A percentile compares a stretch with the other conserved stretches of the same genome.
These are phyloP conservation scores for Melitaea cinxia DNA, from an alignment of 1,140 invertebrate species.

Conservation along the genomic window DNA sequence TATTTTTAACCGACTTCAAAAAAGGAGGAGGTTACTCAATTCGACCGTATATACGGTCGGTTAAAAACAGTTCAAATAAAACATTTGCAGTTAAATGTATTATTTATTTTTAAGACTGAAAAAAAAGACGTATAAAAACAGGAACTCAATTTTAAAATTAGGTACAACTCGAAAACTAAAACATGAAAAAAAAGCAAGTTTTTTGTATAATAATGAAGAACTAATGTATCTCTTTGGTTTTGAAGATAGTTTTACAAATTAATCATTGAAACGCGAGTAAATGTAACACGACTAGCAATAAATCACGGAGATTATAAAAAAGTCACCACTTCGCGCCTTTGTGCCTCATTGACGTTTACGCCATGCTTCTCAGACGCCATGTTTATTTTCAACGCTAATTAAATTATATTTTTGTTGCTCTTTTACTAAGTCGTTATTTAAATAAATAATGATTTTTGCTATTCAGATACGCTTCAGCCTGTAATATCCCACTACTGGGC, in stretches of 20 bases:
- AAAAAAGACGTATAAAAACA: no score
- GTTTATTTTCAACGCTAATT: constrained; percentile 59
- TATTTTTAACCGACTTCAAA: no score
- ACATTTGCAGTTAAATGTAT: no score
- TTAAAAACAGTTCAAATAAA: no score
- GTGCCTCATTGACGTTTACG: constrained; percentile 55
- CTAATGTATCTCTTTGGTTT: constrained; percentile 20
- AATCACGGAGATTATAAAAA: constrained; percentile 44
- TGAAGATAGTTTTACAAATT: constrained; percentile 45
- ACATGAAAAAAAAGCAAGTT: background rate
- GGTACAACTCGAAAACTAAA: no score
- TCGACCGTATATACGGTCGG: no score
- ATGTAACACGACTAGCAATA: constrained; percentile 47
- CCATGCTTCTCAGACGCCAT: constrained; percentile 39
- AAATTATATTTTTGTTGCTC: constrained; percentile 7
- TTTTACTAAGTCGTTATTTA: background rate
- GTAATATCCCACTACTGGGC: no score
- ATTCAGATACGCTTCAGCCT: no score
- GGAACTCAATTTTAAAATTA: no score
- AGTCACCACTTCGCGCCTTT: constrained; percentile 53
- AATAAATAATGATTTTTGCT: background rate
- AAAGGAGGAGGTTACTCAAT: no score
- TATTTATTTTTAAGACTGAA: no score
- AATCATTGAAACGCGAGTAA: constrained; percentile 48
- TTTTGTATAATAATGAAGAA: background rate